Evolutionary conservation across 2,113 vertebrate species (phyloP), one percentile per base, ranked within the genome.

Genomic region (Hylia prasina): DNA sequence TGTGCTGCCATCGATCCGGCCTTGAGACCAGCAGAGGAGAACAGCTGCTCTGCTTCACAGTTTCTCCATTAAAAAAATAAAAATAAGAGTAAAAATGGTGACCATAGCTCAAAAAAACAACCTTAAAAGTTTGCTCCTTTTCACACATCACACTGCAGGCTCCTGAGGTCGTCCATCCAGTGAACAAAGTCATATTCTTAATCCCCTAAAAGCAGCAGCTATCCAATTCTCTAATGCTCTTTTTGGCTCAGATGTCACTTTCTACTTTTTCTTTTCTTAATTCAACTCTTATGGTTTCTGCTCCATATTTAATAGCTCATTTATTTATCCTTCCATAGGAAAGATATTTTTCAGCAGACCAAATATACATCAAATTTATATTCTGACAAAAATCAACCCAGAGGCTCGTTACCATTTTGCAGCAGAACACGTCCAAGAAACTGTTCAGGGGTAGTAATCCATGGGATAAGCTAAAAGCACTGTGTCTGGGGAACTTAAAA

Each of bases 1-100:
- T 70, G n/a, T 4, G 48, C 37, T n/a, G 60, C 69, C 65, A 60
- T 42, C 0, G 0, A 40, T 53, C 37, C 3, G 0, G 35, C 47
- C 56, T 42, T 25, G 14, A 64, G n/a, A 72, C 19, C 33, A 56
- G 53, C 63, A 92, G n/a, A 64, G 35, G 16, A 61, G 18, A 83
- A 47, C 10, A 75, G 33, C 0, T 58, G 19, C 25, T 84, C 16
- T 19, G 30, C 27, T 86, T 47, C 51, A 66, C 39, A 72, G 40
- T 14, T 69, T 39, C 69, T 51, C 51, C 40, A 44, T 2, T 56
- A 22, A 33, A 50, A 65, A 31, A 48, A 28, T 2, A 16, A 23
- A 48, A 47, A 16, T 13, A 7, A 14, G 39, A 65, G 8, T 50
- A 33, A 73, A 82, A 82, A 30, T 2, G 2, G 23, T 28, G 22